Evolutionary conservation across 2,888 invertebrate species (phyloP).

Genomic region (Eupithecia pulchellata): DNA sequence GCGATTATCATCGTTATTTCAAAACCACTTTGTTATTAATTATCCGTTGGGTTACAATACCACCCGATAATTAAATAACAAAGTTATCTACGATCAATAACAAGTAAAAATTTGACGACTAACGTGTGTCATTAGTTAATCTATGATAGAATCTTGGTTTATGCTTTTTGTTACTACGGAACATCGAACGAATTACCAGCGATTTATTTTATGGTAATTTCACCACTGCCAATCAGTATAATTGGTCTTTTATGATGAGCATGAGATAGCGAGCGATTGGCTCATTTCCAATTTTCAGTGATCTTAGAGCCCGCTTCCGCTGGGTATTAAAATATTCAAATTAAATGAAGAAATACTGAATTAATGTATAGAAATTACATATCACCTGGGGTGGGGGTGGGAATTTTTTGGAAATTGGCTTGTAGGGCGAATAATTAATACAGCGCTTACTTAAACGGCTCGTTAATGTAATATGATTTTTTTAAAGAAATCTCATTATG

Average conservation of each 20-base stretch:
- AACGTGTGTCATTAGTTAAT: background rate
- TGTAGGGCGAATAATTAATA: background rate
- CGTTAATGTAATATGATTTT: background rate
- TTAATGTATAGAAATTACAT: conserved; percentile 30
- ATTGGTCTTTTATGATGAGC: conserved; percentile 20
- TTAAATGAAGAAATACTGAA: conserved; percentile 30
- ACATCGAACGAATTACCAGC: background rate
- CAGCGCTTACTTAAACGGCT: background rate
- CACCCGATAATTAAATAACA: conserved; percentile 6
- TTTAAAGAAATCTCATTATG: background rate
- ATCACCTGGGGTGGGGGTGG: background rate
- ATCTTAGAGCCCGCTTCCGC: conserved; percentile 24
- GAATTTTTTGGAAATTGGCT: background rate
- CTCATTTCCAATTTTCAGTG: conserved; percentile 20
- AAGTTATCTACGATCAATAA: conserved; percentile 1
- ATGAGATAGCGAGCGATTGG: conserved; percentile 19
- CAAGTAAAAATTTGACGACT: background rate
- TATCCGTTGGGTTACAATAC: background rate
- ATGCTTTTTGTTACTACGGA: background rate
- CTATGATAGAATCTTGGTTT: background rate
- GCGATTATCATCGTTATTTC: background rate
- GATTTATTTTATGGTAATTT: conserved; percentile 7
- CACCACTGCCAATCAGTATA: conserved; percentile 11
- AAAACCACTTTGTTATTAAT: background rate
- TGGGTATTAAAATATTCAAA: conserved; percentile 39